Base-by-base conservation (phyloP, 1,140 invertebrate species). In the Drosophila watanabei region DNA sequence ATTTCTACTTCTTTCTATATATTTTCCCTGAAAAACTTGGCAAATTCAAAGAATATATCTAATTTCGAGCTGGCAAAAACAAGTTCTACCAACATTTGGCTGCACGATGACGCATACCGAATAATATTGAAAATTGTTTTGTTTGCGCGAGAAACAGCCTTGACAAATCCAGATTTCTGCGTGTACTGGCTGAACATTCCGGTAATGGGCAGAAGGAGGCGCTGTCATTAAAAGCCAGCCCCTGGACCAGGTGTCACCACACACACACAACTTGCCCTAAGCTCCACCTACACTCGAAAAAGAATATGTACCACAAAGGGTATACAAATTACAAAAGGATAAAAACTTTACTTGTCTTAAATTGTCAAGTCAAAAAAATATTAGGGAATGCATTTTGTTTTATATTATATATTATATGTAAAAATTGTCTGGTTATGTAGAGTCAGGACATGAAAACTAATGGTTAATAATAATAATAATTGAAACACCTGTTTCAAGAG, bases 101-200 rank as follows among this genome's bases (percentile, higher is more conserved):
- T 56, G 52, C 52, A 56, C 9, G 52, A 39, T 69, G 66, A 69
- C 18, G 64, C 66, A 69, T 51, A 3, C 16, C 16, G 28, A 45
- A 28, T 73, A 71, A 75, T 73, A 73, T 73, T 32, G 9, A 28
- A 63, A 43, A 63, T 62, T 24, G 24, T 35, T 58, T 46, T 48
- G 39, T 72, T 35, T 73, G 43, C 54, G 39, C 30, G 69, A 75
- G 69, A 61, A 56, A 52, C 58, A 75, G 60, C 71, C 71, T 75
- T 75, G 71, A 75, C 45, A 75, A 75, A 72, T 75, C 60, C 63
- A 65, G 41, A 45, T 61, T 65, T 65, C 37, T 33, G 63, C 39
- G 37, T 24, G 62, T 41, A 30, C n/a, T 61, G 46, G 35, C 28
- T 13, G 54, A 28, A 35, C n/a, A 56, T 37, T 37, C 52, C 52